These are phyloP conservation scores for Mythimna loreyi DNA, from an alignment of 2,888 invertebrate genomes.

Conservation along the genomic window DNA sequence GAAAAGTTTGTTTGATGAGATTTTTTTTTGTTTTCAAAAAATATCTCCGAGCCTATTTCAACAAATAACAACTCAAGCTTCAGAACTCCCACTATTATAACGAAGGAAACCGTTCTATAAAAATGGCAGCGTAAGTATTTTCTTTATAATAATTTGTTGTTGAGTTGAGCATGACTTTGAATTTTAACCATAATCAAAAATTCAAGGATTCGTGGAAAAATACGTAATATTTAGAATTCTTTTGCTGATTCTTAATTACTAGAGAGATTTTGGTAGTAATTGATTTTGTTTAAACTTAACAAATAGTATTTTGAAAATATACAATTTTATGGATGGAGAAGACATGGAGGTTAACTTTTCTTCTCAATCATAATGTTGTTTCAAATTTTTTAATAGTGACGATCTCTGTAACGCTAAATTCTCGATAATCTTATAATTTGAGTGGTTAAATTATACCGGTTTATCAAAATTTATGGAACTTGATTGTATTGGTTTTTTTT, in stretches of 20 bases:
- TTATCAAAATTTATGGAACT: background rate
- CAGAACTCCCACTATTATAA: too few species aligned
- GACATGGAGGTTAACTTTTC: conserved; percentile 19
- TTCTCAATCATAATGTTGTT: background rate
- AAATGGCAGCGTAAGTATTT: conserved; percentile 46
- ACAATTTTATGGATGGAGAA: background rate
- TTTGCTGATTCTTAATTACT: background rate
- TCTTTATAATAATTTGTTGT: conserved; percentile 8
- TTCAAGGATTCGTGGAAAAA: background rate
- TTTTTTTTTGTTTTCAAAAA: background rate
- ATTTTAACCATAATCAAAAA: conserved; percentile 1
- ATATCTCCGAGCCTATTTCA: background rate
- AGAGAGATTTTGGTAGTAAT: background rate
- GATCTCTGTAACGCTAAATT: background rate
- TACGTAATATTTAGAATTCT: background rate
- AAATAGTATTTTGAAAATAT: conserved; percentile 4
- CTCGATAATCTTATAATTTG: background rate
- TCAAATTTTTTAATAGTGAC: background rate
- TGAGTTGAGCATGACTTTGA: conserved; percentile 42
- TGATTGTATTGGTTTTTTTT: background rate
- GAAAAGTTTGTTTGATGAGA: too few species aligned
- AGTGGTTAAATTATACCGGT: background rate
- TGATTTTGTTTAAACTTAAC: background rate
- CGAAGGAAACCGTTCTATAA: conserved; percentile 17
- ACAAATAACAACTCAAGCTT: background rate